These are phyloP conservation scores for Cheilosia vernalis DNA, from an alignment of 2,888 invertebrate genomes.

Conservation along the genomic window DNA sequence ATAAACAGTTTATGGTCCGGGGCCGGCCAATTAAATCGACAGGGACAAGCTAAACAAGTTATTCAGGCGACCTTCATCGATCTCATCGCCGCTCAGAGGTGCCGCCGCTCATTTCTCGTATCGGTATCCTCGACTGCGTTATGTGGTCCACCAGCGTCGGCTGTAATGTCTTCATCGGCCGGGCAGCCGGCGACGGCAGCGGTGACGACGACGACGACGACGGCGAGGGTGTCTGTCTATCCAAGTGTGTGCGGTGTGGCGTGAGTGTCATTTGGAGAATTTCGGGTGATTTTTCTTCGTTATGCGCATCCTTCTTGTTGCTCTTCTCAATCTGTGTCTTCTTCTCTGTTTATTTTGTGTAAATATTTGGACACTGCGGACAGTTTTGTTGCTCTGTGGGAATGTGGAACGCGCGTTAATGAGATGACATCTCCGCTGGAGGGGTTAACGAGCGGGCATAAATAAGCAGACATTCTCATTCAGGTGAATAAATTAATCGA, in stretches of 20 bases:
- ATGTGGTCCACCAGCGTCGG: constrained; percentile 32
- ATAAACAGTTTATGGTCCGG: constrained; percentile 71
- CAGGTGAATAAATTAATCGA: constrained; percentile 74
- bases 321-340: constrained; percentile 11
- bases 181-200: constrained; percentile 1
- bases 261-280: constrained; percentile 66
- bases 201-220: not conserved
- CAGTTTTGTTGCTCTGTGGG: constrained; percentile 64
- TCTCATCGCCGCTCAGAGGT: constrained; percentile 43
- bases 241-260: constrained; percentile 9
- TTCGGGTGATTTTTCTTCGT: constrained; percentile 70
- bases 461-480: constrained; percentile 72
- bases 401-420: constrained; percentile 74
- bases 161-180: constrained; percentile 67
- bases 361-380: constrained; percentile 64
- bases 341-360: constrained; percentile 44
- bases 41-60: constrained; percentile 73
- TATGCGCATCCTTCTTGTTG: constrained; percentile 37
- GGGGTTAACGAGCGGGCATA: constrained; percentile 70
- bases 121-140: constrained; percentile 11
- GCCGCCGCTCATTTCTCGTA: constrained; percentile 17
- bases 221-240: constrained; percentile 35
- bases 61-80: constrained; percentile 73
- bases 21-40: constrained; percentile 70
- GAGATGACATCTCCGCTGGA: constrained; percentile 73